Evolutionary conservation across 1,140 invertebrate species (phyloP).

Genomic region (Lepeophtheirus salmonis): DNA sequence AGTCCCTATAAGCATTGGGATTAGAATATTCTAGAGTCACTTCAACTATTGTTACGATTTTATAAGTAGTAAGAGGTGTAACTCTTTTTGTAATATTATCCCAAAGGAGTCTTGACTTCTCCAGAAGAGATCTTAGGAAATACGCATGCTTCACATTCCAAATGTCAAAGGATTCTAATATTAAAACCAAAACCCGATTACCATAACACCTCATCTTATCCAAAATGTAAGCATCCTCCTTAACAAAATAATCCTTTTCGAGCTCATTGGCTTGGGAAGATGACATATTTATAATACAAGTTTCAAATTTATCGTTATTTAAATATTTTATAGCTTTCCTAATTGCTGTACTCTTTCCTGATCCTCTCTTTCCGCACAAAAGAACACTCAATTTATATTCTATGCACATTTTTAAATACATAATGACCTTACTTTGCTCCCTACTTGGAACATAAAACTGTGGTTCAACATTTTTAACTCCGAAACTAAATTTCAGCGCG

Average conservation of each 20-base stretch:
- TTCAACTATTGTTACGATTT: not conserved
- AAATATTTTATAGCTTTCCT: not conserved
- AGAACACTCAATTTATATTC: not conserved
- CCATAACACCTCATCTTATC: not conserved
- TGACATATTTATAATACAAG: not conserved
- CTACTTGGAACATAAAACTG: not conserved
- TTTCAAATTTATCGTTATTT: not conserved
- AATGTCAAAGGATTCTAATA: not conserved
- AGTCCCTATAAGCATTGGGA: not conserved
- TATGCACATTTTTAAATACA: not conserved
- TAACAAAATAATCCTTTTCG: not conserved
- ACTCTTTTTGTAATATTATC: not conserved
- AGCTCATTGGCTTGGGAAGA: not conserved
- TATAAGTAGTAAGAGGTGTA: not conserved
- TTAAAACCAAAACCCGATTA: not conserved
- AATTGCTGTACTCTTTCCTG: not conserved
- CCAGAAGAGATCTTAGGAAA: not conserved
- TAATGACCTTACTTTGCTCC: not conserved
- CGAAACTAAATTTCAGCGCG: not conserved
- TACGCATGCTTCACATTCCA: not conserved
- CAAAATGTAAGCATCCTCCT: not conserved
- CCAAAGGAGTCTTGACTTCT: not conserved
- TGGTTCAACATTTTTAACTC: not conserved
- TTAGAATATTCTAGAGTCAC: not conserved
- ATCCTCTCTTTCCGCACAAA: not conserved